phyloP scores from a whole-genome alignment of 2,113 vertebrate species.

The Felis catus region DNA sequence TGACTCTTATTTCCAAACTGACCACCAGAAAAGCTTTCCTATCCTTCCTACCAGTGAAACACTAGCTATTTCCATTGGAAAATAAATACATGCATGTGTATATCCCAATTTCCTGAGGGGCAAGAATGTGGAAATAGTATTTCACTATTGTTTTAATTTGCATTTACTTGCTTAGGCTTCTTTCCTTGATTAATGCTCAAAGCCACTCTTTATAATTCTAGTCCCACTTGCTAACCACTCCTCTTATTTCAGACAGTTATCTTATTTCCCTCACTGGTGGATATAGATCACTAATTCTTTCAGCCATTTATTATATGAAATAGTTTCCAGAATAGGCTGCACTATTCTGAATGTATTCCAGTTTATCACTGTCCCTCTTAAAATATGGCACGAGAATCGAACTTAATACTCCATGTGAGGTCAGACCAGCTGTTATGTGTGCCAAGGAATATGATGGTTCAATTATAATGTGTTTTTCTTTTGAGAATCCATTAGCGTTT shows the following conservation, averaged over 20 bases:
- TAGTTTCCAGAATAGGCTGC: background rate
- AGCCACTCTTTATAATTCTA: background rate
- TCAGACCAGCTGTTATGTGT: conserved; percentile 19
- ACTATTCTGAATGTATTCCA: background rate
- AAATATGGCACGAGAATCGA: background rate
- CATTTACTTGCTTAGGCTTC: background rate
- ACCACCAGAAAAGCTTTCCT: background rate
- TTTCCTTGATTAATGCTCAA: background rate
- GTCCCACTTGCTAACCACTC: background rate
- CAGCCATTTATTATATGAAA: background rate
- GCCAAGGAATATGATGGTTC: conserved; percentile 18
- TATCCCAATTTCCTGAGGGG: background rate
- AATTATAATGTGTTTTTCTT: conserved; percentile 63
- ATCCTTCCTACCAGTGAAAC: background rate
- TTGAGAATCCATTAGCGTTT: conserved; percentile 37
- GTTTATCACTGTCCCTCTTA: conserved; percentile 45
- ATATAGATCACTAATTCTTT: background rate
- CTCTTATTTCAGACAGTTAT: background rate
- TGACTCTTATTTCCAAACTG: background rate
- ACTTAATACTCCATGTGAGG: background rate
- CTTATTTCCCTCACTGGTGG: background rate
- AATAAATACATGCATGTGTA: background rate
- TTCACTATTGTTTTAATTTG: conserved; percentile 28
- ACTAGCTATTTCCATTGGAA: background rate
- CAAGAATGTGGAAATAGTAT: background rate